Percentiles rank a stretch among this genome's conserved stretches.
These are phyloP conservation scores for Choreutis nemorana DNA, from an alignment of 2,888 invertebrate genomes.

Conservation along the genomic window DNA sequence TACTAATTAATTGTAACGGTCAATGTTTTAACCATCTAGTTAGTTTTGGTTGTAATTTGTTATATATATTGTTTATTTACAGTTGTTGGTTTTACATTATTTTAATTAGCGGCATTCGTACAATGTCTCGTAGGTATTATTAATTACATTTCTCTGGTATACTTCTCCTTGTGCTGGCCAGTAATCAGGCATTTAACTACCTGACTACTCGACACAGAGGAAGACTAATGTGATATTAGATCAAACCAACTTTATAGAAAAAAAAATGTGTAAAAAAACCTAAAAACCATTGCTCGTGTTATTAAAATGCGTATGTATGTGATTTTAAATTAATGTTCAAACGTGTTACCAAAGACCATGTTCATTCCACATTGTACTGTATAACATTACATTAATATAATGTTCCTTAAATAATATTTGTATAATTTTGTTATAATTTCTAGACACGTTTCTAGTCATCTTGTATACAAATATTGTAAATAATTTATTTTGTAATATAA, in stretches of 20 bases:
- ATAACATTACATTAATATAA: slow-evolving; percentile 20
- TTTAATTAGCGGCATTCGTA: too few relatives aligned
- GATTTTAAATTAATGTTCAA: slow-evolving; percentile 31
- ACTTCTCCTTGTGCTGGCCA: too few relatives aligned
- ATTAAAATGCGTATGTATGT: too few relatives aligned
- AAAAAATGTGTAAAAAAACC: too few relatives aligned
- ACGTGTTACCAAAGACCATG: slow-evolving; percentile 54
- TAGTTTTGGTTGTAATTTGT: slow-evolving; percentile 40
- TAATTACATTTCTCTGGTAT: too few relatives aligned
- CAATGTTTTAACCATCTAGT: slow-evolving; percentile 29
- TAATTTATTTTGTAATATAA: slow-evolving; percentile 41
- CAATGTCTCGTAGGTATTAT: too few relatives aligned
- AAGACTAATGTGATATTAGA: too few relatives aligned
- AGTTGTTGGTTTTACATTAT: slow-evolving; percentile 52
- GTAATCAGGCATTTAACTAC: too few relatives aligned
- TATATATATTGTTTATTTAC: slow-evolving; percentile 54
- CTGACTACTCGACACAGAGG: too few relatives aligned
- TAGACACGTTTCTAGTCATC: slow-evolving; percentile 60
- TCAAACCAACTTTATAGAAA: too few relatives aligned
- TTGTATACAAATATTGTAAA: slow-evolving; percentile 52
- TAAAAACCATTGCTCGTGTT: too few relatives aligned
- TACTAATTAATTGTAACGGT: too few relatives aligned
- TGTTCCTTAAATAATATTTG: slow-evolving; percentile 35
- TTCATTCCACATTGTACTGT: slow-evolving; percentile 34
- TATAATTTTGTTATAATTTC: slow-evolving; percentile 33